phyloP scores from a whole-genome alignment of 1,140 invertebrate genomes.

The Cotesia typhae region DNA sequence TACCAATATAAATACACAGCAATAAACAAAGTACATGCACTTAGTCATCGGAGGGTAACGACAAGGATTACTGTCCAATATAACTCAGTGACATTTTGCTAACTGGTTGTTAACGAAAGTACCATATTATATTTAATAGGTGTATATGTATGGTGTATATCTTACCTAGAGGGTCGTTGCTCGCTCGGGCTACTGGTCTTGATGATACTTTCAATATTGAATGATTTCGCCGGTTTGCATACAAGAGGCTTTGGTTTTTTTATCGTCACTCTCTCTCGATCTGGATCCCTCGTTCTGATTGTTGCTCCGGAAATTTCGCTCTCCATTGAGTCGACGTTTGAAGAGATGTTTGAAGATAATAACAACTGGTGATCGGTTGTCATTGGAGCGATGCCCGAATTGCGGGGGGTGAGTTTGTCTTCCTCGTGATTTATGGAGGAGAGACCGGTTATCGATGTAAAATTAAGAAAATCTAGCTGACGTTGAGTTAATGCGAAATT shows the following conservation, averaged over 20 bases:
- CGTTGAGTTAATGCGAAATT: conserved; percentile 33
- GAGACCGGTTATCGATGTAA: conserved; percentile 31
- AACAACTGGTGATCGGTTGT: too few relatives aligned
- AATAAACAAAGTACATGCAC: conserved; percentile 19
- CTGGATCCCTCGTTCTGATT: not conserved
- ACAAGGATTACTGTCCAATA: conserved; percentile 13
- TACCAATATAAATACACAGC: not conserved
- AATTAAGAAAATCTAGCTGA: conserved; percentile 36
- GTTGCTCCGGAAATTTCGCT: too few relatives aligned
- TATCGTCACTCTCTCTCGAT: not conserved
- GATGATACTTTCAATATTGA: conserved; percentile 42
- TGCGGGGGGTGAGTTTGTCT: too few relatives aligned
- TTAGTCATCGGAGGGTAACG: conserved; percentile 23
- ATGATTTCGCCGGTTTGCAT: conserved; percentile 24
- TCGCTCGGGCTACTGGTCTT: conserved; percentile 35
- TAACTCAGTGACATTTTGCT: conserved; percentile 23
- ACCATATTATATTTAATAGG: not conserved
- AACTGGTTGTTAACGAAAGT: conserved; percentile 31
- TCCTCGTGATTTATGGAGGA: not conserved
- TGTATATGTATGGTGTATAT: not conserved
- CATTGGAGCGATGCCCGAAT: too few relatives aligned
- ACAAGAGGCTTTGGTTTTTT: conserved; percentile 16
- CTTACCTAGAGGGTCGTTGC: conserved; percentile 34
- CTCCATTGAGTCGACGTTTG: too few relatives aligned
- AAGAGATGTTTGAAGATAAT: too few relatives aligned